Evolutionary conservation across 2,888 invertebrate genomes (phyloP), one percentile per base, ranked within the genome.

Genomic region (Cosmopolites sordidus): DNA sequence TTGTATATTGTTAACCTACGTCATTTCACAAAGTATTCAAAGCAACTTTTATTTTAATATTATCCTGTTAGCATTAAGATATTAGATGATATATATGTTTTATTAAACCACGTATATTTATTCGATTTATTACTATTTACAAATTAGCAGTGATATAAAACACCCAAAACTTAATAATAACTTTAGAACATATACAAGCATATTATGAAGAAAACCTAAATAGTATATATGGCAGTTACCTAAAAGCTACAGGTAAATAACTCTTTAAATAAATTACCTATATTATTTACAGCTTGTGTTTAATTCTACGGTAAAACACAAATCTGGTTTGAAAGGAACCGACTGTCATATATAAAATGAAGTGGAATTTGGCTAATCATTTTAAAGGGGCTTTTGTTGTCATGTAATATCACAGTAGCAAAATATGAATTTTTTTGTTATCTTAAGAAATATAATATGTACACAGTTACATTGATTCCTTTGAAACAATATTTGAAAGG

Each of bases 51-150:
- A n/a, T n/a, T 27, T 27, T 27, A 27, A 27, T 27, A 27, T 27
- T 27, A 6, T 33, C 5, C 11, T 33, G 33, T 33, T 33, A 33
- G 33, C 11, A 12, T 6, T 33, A 22, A 22, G 22, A 22, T 22
- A 22, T 22, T 22, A 33, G 33, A 33, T 12, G 3, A 33, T 12
- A 12, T 33, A 12, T 6, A 12, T 33, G 12, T 12, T 33, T 33
- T n/a, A 33, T 12, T 33, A 33, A 33, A 33, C 33, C 5, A 33
- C 8, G 12, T 33, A 33, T 33, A 33, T 33, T 5, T 5, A 46
- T 51, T 51, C 49, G 46, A 56, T 56, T 52, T 56, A 53, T 56
- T 52, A 46, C 52, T 56, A 56, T 56, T 53, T 56, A 56, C 56
- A 56, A 53, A 33, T 52, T 51, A 55, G 55, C 55, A 52, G 46